phyloP scores from a whole-genome alignment of 2,888 invertebrate genomes.

The Hydrotaea diabolus region DNA sequence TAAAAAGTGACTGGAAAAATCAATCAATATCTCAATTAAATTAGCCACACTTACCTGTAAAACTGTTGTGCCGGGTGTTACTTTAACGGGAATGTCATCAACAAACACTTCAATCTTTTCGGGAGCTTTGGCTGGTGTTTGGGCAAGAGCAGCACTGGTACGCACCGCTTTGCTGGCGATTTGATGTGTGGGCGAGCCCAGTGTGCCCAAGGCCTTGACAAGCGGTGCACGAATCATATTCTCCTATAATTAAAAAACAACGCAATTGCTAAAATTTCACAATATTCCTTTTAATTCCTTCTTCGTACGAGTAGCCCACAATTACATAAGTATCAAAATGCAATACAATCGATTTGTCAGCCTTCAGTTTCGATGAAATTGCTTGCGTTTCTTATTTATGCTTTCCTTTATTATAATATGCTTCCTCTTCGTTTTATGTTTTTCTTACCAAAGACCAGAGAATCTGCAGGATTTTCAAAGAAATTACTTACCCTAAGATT shows the following conservation, averaged over 20 bases:
- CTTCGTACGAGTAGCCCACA: not conserved
- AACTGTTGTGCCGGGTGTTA: constrained; percentile 97
- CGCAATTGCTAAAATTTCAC: not conserved
- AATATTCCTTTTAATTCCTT: constrained; percentile 38
- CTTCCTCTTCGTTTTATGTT: not conserved
- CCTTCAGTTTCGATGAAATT: not conserved
- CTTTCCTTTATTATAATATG: not conserved
- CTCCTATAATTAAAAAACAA: constrained; percentile 65
- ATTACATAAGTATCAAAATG: constrained; percentile 62
- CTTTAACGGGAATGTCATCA: constrained; percentile 96
- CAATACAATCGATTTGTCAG: not conserved
- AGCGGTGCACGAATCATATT: constrained; percentile 90
- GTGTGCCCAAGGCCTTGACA: constrained; percentile 84
- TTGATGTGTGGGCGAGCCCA: constrained; percentile 79
- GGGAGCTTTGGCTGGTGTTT: constrained; percentile 82
- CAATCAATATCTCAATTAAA: not conserved
- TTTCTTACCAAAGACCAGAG: too few relatives aligned
- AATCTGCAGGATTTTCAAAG: not conserved
- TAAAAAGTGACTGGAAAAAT: constrained; percentile 35
- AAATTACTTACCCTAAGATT: constrained; percentile 60
- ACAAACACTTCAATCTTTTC: constrained; percentile 97
- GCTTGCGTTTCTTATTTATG: not conserved
- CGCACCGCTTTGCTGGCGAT: constrained; percentile 81
- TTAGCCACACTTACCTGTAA: constrained; percentile 86
- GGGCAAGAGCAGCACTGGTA: constrained; percentile 81